These are phyloP conservation scores for Apodemus sylvaticus DNA, from an alignment of 2,113 vertebrate species.

Conservation along the genomic window DNA sequence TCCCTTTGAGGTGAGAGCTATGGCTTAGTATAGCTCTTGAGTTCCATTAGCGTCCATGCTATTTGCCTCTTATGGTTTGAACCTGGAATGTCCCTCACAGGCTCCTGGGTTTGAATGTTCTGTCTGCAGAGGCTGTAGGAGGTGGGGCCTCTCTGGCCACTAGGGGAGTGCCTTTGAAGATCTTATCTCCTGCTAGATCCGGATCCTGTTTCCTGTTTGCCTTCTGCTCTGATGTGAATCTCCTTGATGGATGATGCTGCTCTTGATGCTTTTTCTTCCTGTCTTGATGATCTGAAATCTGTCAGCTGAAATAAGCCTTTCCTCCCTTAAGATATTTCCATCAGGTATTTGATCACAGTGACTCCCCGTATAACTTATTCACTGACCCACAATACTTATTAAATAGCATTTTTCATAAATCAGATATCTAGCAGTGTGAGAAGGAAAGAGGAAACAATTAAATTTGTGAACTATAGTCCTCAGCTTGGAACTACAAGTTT, in stretches of 20 bases:
- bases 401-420: constrained; percentile 27
- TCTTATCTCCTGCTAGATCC: background rate
- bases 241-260: accelerated
- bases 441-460: constrained; percentile 19
- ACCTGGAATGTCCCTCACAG: background rate
- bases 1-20: background rate
- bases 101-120: too few species aligned
- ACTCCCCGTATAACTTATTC: background rate
- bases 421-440: background rate
- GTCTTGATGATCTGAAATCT: background rate
- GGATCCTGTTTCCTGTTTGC: background rate
- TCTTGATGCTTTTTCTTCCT: background rate
- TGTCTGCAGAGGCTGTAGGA: background rate
- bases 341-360: background rate
- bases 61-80: background rate
- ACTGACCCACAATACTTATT: background rate
- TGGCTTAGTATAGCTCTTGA: too few species aligned
- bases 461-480: background rate
- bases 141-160: background rate
- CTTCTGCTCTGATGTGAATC: background rate
- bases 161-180: background rate
- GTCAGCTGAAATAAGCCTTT: background rate
- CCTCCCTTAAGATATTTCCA: background rate
- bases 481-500: background rate
- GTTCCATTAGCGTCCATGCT: background rate